Base-by-base conservation (phyloP, 2,888 invertebrate species). In the Aleiodes testaceus region DNA sequence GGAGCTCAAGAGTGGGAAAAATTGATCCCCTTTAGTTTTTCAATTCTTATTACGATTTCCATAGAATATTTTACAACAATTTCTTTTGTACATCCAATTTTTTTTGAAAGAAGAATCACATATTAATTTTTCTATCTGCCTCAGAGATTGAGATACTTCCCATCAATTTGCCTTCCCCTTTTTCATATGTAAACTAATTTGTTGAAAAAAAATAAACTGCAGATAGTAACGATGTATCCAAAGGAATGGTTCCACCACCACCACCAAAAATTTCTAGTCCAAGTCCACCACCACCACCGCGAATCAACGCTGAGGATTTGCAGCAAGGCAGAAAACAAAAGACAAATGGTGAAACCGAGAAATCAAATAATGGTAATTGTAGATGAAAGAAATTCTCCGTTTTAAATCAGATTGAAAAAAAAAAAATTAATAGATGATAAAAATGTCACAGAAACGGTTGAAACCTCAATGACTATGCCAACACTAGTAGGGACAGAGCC, bases 231-330 rank as follows among this genome's bases (percentile, higher is more conserved):
- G 26, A 30, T 11, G 47, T 42, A 45, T 11, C 59, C 1, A 36
- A 12, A 16, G 59, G 69, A n/a, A 36, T 61, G 11, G 4, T 61
- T 7, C 75, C 79, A 42, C 84, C 86, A 9, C 82, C 86, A 3
- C 83, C 85, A 0, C 81, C 82, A 4, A 80, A 82, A 52, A 84
- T 85, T 59, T 85, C 84, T 14, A 84, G 81, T 72, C 84, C 86
- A 5, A 86, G 85, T 78, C 85, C 87, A n/a, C 86, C 87, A 3
- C 85, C 87, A 5, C 86, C 87, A 0, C 86, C 87, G n/a, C 82
- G 82, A 73, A 86, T 87, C 72, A 84, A 76, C 50, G 83, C 82
- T 0, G 83, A 84, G 30, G 86, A 86, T 70, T 52, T 85, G 30
- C 85, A 81, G 36, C 79, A 77, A 52, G 77, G 77, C 45, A 83